Conservation (phyloP, 2,797 vertebrate genomes). For the Leptatherina wallacei region DNA sequence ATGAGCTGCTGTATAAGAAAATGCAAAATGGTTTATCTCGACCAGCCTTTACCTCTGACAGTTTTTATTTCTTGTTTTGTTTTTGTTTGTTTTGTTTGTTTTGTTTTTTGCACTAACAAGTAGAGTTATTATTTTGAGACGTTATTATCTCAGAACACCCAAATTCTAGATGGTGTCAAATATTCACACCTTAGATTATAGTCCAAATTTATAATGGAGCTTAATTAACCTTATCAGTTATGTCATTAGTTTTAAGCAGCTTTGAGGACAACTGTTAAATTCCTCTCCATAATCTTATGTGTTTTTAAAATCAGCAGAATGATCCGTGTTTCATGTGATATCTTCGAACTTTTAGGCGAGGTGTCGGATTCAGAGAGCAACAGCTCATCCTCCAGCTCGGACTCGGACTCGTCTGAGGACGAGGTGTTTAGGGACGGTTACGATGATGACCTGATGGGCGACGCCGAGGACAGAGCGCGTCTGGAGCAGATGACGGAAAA, state of each 20-base stretch:
- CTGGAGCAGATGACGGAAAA: constrained; percentile 99
- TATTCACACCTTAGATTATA: too few relatives aligned
- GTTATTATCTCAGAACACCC: too few relatives aligned
- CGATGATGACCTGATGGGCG: constrained; percentile 97
- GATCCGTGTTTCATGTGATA: neutral
- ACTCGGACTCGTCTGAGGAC: constrained; percentile 96
- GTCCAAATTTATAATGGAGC: neutral
- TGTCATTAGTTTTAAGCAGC: neutral
- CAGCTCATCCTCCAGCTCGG: constrained; percentile 96
- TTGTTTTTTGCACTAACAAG: too few relatives aligned
- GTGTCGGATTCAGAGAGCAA: constrained; percentile 98
- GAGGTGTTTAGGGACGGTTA: constrained; percentile 97
- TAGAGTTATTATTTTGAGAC: too few relatives aligned
- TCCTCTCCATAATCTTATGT: too few relatives aligned
- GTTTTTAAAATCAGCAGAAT: too few relatives aligned
- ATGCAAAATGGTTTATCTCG: too few relatives aligned
- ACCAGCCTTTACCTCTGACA: too few relatives aligned
- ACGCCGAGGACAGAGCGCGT: constrained; percentile 94
- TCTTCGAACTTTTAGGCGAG: constrained; percentile 84
- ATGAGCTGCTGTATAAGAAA: neutral
- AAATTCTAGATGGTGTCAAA: too few relatives aligned
- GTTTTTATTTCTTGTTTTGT: too few relatives aligned
- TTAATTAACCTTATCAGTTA: neutral
- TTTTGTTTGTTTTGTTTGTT: too few relatives aligned
- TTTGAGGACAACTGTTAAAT: neutral